A percentile compares a stretch with the other conserved stretches of the same genome.
These are phyloP conservation scores for Drosophila melanogaster DNA, from an alignment of 1,140 invertebrate genomes.

Conservation along the genomic window Release_6_plus_ISO1_MT NC_004354.4:15403501-15404000, in stretches of 20 bases:
- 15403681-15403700: constrained; percentile 21
- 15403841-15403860: background rate
- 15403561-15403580: constrained; percentile 66
- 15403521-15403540: constrained; percentile 47
- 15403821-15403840: constrained; percentile 4
- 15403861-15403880: background rate
- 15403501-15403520: constrained; percentile 19
- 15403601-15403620: constrained; percentile 83
- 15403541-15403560: constrained; percentile 64
- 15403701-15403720: constrained; percentile 22
- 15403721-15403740: constrained; percentile 28
- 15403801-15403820: constrained; percentile 6
- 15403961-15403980: constrained; percentile 15
- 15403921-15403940: constrained; percentile 1
- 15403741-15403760: constrained; percentile 41
- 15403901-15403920: constrained; percentile 1
- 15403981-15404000: constrained; percentile 48
- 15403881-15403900: constrained; percentile 5
- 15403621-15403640: constrained; percentile 83
- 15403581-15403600: constrained; percentile 84
- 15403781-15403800: constrained; percentile 37
- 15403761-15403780: constrained; percentile 23
- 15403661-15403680: constrained; percentile 17
- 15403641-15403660: constrained; percentile 54
- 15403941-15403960: constrained; percentile 27